Evolutionary conservation across 2,888 invertebrate genomes (phyloP).

Genomic region (Melieria crassipennis): DNA sequence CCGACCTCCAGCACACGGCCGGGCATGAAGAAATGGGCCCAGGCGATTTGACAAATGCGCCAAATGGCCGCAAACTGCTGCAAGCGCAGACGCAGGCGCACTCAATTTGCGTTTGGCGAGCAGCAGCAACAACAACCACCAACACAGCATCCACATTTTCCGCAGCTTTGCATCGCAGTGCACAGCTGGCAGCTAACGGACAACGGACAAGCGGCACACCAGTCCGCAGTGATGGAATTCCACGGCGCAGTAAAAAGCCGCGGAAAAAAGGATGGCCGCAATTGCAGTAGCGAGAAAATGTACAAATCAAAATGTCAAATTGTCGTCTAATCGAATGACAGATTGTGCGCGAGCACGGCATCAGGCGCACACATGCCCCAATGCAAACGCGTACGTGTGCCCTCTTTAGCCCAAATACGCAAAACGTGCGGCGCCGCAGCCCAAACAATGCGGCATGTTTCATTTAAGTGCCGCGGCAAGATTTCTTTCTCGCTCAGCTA

Average conservation of each 20-base stretch:
- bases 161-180: not conserved
- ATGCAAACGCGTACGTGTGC: not conserved
- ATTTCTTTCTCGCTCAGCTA: not conserved
- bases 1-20: not conserved
- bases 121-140: not conserved
- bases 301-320: conserved; percentile 41
- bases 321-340: conserved; percentile 39
- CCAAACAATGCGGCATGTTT: not conserved
- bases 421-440: not conserved
- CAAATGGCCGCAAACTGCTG: not conserved
- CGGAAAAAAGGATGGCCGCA: not conserved
- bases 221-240: conserved; percentile 11
- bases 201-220: not conserved
- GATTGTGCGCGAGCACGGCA: conserved; percentile 31
- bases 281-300: conserved; percentile 29
- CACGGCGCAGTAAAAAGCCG: not conserved
- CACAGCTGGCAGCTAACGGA: not conserved
- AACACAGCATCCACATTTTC: not conserved
- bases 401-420: not conserved
- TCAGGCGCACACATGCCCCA: not conserved
- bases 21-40: not conserved
- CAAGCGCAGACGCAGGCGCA: conserved; percentile 4
- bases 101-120: conserved; percentile 34
- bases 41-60: conserved; percentile 24
- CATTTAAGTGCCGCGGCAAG: not conserved